These are phyloP conservation scores for Potamarius usumacintae DNA, from an alignment of 2,113 vertebrate species.

Conservation along the genomic window DNA sequence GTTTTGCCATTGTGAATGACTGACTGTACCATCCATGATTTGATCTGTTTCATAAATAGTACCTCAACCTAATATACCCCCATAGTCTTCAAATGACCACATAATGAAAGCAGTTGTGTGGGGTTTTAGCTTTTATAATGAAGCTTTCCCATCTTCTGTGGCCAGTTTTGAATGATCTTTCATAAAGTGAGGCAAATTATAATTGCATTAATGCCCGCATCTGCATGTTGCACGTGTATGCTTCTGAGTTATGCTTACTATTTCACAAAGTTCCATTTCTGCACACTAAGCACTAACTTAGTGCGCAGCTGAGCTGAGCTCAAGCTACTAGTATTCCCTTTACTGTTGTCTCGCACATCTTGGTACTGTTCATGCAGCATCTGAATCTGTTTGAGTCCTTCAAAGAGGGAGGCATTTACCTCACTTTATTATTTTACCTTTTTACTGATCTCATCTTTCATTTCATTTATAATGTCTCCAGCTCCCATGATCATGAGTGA, in stretches of 20 bases:
- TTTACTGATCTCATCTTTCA: not conserved
- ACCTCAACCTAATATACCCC: not conserved
- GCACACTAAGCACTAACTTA: not conserved
- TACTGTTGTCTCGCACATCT: not conserved
- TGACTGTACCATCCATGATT: slow-evolving; percentile 19
- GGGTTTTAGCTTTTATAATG: not conserved
- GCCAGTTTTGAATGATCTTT: not conserved
- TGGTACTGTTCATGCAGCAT: not conserved
- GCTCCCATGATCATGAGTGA: not conserved
- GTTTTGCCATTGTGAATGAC: slow-evolving; percentile 19
- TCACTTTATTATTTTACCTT: not conserved
- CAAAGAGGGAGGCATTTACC: not conserved
- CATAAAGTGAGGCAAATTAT: not conserved
- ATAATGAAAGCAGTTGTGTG: not conserved
- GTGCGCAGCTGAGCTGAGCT: not conserved
- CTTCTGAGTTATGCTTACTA: not conserved
- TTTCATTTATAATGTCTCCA: slow-evolving; percentile 1
- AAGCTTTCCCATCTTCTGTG: not conserved
- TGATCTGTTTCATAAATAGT: not conserved
- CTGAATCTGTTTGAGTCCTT: slow-evolving; percentile 4
- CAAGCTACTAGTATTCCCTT: not conserved
- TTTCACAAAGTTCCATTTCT: not conserved
- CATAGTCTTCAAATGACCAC: not conserved
- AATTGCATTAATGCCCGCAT: not conserved
- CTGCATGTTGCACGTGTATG: slow-evolving; percentile 49